phyloP scores from a whole-genome alignment of 2,888 invertebrate genomes.

The Empis livida region DNA sequence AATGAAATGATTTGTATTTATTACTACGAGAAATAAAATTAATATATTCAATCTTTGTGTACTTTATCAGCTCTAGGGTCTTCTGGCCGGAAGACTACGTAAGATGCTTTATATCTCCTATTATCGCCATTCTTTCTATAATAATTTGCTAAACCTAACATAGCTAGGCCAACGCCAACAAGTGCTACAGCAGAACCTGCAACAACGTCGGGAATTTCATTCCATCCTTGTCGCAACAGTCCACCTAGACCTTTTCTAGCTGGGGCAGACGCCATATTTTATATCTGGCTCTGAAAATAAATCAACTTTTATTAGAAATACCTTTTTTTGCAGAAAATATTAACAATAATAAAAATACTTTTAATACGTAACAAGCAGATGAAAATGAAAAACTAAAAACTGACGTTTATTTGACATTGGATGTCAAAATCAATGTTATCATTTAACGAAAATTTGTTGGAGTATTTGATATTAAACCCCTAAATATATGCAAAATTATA shows the following conservation, averaged over 20 bases:
- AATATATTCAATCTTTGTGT: constrained; percentile 38
- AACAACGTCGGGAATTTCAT: constrained; percentile 59
- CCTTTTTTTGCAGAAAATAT: too few species aligned
- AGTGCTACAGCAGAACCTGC: constrained; percentile 45
- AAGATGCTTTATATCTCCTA: constrained; percentile 47
- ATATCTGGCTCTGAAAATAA: too few species aligned
- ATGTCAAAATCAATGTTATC: too few species aligned
- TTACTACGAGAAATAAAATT: neutral
- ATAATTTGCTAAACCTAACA: constrained; percentile 39
- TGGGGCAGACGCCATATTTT: constrained; percentile 10
- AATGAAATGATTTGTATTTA: neutral
- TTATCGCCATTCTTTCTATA: constrained; percentile 50
- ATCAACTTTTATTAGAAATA: too few species aligned
- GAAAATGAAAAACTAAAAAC: too few species aligned
- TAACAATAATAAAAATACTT: too few species aligned
- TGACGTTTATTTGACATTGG: too few species aligned
- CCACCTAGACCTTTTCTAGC: constrained; percentile 24
- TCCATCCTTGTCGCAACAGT: constrained; percentile 38
- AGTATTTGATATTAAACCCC: too few species aligned
- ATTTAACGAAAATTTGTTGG: too few species aligned
- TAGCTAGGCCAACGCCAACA: constrained; percentile 42
- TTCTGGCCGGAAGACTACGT: constrained; percentile 52
- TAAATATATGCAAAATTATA: too few species aligned
- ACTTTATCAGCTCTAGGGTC: constrained; percentile 49
- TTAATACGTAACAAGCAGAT: too few species aligned